Evolutionary conservation across 2,888 invertebrate genomes (phyloP), one percentile per base, ranked within the genome.

Genomic region (Athetis lepigone): DNA sequence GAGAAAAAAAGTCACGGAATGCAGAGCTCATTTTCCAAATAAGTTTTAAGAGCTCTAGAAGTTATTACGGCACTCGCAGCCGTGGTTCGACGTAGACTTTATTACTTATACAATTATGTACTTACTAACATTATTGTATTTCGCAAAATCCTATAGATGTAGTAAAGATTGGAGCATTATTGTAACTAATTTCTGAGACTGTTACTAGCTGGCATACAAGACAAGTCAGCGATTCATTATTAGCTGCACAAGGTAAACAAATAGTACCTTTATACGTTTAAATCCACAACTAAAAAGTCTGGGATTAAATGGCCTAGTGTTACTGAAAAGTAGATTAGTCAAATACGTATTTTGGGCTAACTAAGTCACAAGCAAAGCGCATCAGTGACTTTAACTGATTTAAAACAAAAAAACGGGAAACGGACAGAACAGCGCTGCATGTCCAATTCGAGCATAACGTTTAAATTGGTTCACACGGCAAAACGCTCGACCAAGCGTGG

Each of bases 391-490:
- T 43, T 49, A n/a, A 11, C 39, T 16, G 37, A 27, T 45, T 49
- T 19, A 29, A 46, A 61, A 67, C 52, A 52, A 66, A 58, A 13
- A 23, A 55, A 16, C 33, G 29, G 23, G 7, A 18, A 36, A 7
- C 27, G 23, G 19, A 40, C 39, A n/a, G n/a, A n/a, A n/a, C 18
- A 33, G 21, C 36, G 37, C 45, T 73, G 70, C 62, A 67, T 75
- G 59, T 64, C 76, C 67, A 45, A 55, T 62, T 67, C 50, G 69
- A 55, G 52, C 46, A 56, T 42, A 62, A 37, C 55, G 50, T 55
- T 70, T 50, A 62, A 69, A 70, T 69, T 63, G 63, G 63, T 69
- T 40, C 19, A 51, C 68, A 59, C 70, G 46, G 51, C 29, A 69
- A 56, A 47, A 47, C 8, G 37, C 45, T 47, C 63, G 40, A 40